Conservation (phyloP, 2,797 vertebrate species). For the Sebastes vulpes region DNA sequence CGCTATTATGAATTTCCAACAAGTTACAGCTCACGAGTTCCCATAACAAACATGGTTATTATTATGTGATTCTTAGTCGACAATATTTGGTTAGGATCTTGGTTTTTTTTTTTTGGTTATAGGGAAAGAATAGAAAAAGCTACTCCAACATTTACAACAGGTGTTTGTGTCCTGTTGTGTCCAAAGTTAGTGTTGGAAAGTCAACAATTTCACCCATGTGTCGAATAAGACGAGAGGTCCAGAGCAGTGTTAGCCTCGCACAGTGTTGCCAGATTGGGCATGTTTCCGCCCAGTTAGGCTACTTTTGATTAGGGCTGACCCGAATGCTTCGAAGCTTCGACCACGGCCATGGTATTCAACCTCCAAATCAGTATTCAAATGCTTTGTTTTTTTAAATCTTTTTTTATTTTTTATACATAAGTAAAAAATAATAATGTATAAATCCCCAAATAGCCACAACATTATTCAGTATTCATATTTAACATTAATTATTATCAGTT, state of each 20-base stretch:
- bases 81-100: not conserved
- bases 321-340: no score
- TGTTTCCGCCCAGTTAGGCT: no score
- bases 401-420: no score
- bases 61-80: not conserved
- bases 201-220: not conserved
- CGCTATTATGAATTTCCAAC: conserved; percentile 39
- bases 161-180: not conserved
- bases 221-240: not conserved
- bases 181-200: not conserved
- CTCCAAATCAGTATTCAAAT: no score
- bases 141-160: not conserved
- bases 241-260: not conserved
- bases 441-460: no score
- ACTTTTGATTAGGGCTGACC: no score
- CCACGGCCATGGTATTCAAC: fast-evolving
- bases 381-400: no score
- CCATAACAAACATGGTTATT: not conserved
- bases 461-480: no score
- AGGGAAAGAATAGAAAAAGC: not conserved
- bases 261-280: not conserved
- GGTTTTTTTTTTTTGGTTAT: not conserved
- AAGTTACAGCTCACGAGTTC: not conserved
- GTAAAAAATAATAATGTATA: no score
- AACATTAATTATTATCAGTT: no score